Evolutionary conservation across 2,888 invertebrate species (phyloP).

Genomic region (Sinodicranocentrus sp.): DNA sequence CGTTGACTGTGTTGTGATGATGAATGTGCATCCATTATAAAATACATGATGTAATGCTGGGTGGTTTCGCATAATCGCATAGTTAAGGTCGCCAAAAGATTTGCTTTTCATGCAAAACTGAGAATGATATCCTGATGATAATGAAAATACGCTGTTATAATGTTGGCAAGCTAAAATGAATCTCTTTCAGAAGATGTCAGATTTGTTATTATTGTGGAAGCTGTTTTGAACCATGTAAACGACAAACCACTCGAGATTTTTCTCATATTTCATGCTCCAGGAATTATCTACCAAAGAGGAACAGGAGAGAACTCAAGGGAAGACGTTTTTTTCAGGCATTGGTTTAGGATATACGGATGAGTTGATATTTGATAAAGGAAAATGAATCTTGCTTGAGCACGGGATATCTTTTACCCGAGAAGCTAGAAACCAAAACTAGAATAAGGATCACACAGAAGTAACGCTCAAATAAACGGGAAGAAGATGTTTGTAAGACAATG

Average conservation of each 20-base stretch:
- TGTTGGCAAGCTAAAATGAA: background rate
- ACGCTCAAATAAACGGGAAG: background rate
- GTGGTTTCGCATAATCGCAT: slow-evolving; percentile 41
- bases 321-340: slow-evolving; percentile 14
- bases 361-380: slow-evolving; percentile 50
- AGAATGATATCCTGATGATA: slow-evolving; percentile 33
- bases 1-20: no score
- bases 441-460: background rate
- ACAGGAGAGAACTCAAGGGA: background rate
- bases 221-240: slow-evolving; percentile 3
- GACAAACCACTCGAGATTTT: slow-evolving; percentile 24
- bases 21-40: slow-evolving; percentile 35
- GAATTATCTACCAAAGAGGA: background rate
- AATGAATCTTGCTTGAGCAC: slow-evolving; percentile 30
- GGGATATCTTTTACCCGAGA: background rate
- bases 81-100: slow-evolving; percentile 40
- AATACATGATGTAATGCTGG: slow-evolving; percentile 47
- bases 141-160: background rate
- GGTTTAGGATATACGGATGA: slow-evolving; percentile 50
- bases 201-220: slow-evolving; percentile 4
- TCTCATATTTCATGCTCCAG: slow-evolving; percentile 38
- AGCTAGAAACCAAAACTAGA: slow-evolving; percentile 5
- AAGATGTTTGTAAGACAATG: background rate
- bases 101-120: slow-evolving; percentile 34
- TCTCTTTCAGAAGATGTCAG: background rate